These are phyloP conservation scores for Nemotelus nigrinus DNA, from an alignment of 2,888 invertebrate species.

Conservation along the genomic window DNA sequence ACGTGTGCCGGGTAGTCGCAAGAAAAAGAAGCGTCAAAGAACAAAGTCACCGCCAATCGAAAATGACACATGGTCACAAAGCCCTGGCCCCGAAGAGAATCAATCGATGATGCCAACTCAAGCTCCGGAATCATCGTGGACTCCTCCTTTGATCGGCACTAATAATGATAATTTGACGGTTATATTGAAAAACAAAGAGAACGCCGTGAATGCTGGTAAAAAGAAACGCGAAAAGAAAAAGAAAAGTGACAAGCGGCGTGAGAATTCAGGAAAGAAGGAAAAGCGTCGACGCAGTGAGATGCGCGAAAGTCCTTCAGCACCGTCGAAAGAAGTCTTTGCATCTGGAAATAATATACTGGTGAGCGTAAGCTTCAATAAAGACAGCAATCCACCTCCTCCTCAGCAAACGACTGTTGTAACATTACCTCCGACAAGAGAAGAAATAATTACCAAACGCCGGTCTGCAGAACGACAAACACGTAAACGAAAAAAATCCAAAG, in stretches of 20 bases:
- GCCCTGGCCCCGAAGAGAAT: slow-evolving; percentile 59
- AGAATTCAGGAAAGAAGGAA: slow-evolving; percentile 65
- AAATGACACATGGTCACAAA: slow-evolving; percentile 67
- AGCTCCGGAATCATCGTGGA: slow-evolving; percentile 68
- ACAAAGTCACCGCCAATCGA: slow-evolving; percentile 55
- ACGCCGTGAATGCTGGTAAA: slow-evolving; percentile 52
- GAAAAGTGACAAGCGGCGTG: slow-evolving; percentile 65
- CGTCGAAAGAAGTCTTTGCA: slow-evolving; percentile 90
- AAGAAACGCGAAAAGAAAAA: slow-evolving; percentile 63
- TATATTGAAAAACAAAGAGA: slow-evolving; percentile 70
- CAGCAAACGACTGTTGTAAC: slow-evolving; percentile 64
- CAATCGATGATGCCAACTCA: slow-evolving; percentile 51
- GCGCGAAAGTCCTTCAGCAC: slow-evolving; percentile 64
- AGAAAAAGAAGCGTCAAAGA: slow-evolving; percentile 52
- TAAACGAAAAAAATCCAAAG: slow-evolving; percentile 56
- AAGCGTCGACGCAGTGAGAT: slow-evolving; percentile 60
- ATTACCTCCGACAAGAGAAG: slow-evolving; percentile 61
- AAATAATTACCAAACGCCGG: slow-evolving; percentile 57
- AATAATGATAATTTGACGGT: slow-evolving; percentile 69
- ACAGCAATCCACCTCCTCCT: slow-evolving; percentile 56
- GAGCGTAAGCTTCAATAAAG: slow-evolving; percentile 89
- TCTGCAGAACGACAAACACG: slow-evolving; percentile 53
- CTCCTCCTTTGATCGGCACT: slow-evolving; percentile 68
- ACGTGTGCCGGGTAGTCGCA: slow-evolving; percentile 56
- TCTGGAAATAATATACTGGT: slow-evolving; percentile 93